Conservation (phyloP, 2,888 invertebrate species). For the Hydropsyche betteni region DNA sequence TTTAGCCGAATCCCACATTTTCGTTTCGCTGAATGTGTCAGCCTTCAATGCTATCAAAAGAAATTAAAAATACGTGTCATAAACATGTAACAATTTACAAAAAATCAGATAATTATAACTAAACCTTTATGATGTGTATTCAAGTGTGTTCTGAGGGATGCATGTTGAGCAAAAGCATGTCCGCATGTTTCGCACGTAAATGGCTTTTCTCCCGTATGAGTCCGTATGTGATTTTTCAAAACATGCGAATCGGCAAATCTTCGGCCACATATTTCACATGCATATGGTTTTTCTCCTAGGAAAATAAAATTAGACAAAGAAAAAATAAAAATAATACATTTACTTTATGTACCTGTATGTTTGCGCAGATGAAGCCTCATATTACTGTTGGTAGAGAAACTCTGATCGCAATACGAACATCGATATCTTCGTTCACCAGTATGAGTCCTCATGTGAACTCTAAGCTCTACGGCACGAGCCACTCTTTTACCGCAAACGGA, state of each 20-base stretch:
- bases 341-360: conserved; percentile 41
- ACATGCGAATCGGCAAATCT: conserved; percentile 47
- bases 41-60: not conserved
- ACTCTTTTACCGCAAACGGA: conserved; percentile 47
- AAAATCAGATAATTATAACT: not conserved
- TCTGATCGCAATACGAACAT: conserved; percentile 38
- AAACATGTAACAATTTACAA: not conserved
- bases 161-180: conserved; percentile 41
- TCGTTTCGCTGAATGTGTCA: not conserved
- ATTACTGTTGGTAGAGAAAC: conserved; percentile 43
- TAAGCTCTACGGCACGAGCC: conserved; percentile 45
- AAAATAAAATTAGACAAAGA: conserved; percentile 6
- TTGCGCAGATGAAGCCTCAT: conserved; percentile 43
- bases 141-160: conserved; percentile 41
- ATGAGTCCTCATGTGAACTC: conserved; percentile 46
- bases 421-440: conserved; percentile 42
- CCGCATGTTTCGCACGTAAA: conserved; percentile 39
- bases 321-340: not conserved
- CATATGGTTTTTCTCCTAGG: conserved; percentile 46
- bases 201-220: conserved; percentile 44
- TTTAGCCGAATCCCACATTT: not conserved
- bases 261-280: conserved; percentile 41
- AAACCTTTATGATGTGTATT: conserved; percentile 43
- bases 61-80: not conserved
- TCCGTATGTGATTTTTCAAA: conserved; percentile 43